These are phyloP conservation scores for Automeris io DNA, from an alignment of 2,888 invertebrate species.

Conservation along the genomic window DNA sequence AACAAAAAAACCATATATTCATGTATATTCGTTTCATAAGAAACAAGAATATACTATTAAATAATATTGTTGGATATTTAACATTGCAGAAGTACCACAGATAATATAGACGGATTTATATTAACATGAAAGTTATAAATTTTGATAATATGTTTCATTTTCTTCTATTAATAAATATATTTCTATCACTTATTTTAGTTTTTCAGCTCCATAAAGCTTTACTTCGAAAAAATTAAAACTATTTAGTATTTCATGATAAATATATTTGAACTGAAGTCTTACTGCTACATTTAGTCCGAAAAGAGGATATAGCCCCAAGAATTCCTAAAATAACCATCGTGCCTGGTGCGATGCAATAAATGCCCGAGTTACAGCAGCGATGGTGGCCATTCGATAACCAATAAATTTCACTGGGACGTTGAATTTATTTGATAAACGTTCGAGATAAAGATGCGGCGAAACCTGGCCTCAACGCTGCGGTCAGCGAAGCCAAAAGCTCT, in stretches of 20 bases:
- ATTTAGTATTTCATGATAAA: background rate
- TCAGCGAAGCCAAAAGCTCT: slow-evolving; percentile 29
- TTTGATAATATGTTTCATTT: too few relatives aligned
- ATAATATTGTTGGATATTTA: too few relatives aligned
- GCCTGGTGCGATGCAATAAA: slow-evolving; percentile 48
- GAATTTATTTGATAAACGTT: slow-evolving; percentile 71
- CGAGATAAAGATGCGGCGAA: slow-evolving; percentile 52
- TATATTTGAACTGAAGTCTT: slow-evolving; percentile 16
- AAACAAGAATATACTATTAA: too few relatives aligned
- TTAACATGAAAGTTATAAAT: too few relatives aligned
- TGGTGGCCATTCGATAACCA: slow-evolving; percentile 63
- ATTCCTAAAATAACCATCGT: slow-evolving; percentile 40
- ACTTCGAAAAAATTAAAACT: too few relatives aligned
- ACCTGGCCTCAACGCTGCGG: slow-evolving; percentile 41
- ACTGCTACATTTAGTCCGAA: slow-evolving; percentile 25
- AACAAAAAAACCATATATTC: too few relatives aligned
- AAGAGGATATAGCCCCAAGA: slow-evolving; percentile 35
- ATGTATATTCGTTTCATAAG: too few relatives aligned
- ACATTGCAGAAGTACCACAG: too few relatives aligned
- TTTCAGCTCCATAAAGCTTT: too few relatives aligned
- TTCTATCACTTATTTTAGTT: too few relatives aligned
- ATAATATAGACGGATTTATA: too few relatives aligned
- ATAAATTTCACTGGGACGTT: slow-evolving; percentile 63
- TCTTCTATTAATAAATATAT: too few relatives aligned
- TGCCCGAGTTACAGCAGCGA: slow-evolving; percentile 45